phyloP scores from a whole-genome alignment of 2,888 invertebrate genomes.

The Drosophila cognata region DNA sequence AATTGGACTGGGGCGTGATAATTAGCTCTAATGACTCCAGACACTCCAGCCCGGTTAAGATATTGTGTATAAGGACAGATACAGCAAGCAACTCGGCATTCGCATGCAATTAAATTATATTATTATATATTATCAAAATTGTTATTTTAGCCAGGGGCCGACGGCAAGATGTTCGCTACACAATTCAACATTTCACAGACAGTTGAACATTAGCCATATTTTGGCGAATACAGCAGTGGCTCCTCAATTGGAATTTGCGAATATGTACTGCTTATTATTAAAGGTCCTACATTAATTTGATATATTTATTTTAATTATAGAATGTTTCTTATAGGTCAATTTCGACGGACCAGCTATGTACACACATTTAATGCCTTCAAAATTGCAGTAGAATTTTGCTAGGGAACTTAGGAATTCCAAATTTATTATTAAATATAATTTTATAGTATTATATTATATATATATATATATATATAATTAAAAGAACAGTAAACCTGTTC shows the following conservation, averaged over 20 bases:
- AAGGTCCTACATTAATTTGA: background rate
- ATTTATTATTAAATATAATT: background rate
- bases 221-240: background rate
- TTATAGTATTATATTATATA: background rate
- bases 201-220: background rate
- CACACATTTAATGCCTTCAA: background rate
- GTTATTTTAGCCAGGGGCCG: background rate
- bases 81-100: background rate
- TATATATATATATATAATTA: no score
- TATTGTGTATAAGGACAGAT: background rate
- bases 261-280: background rate
- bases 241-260: background rate
- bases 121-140: conserved; percentile 1
- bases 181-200: background rate
- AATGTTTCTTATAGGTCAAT: background rate
- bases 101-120: conserved; percentile 10
- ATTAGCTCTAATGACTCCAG: conserved; percentile 27
- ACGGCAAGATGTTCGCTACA: background rate
- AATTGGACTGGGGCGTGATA: conserved; percentile 40
- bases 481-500: no score
- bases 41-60: background rate
- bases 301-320: background rate
- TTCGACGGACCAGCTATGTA: background rate
- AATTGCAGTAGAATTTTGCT: background rate
- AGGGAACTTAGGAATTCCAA: background rate